These are phyloP conservation scores for Calcarius ornatus DNA, from an alignment of 2,113 vertebrate species.

Conservation along the genomic window DNA sequence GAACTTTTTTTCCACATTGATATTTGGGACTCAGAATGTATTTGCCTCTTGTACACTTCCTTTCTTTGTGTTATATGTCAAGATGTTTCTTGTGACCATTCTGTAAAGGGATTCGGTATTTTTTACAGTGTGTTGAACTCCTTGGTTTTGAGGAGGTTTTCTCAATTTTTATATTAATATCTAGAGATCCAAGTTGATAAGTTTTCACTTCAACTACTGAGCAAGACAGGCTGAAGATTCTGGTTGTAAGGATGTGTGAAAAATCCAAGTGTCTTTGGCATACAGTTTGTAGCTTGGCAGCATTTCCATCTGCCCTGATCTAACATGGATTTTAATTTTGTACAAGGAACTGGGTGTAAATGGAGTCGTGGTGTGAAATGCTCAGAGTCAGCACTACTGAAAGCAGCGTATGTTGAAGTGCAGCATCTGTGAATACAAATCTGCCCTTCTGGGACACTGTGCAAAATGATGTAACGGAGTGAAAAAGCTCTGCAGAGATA, in stretches of 20 bases:
- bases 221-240: neutral
- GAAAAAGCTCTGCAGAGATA: conserved; percentile 66
- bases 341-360: neutral
- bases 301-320: neutral
- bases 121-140: neutral
- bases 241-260: conserved; percentile 11
- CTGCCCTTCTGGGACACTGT: conserved; percentile 69
- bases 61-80: neutral
- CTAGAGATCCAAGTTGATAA: neutral
- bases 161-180: neutral
- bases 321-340: neutral
- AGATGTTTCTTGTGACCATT: neutral
- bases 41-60: neutral
- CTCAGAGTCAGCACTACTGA: conserved; percentile 5
- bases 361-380: conserved; percentile 10
- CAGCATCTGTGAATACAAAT: neutral
- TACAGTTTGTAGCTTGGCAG: neutral
- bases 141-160: neutral
- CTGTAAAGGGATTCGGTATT: neutral
- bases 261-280: neutral
- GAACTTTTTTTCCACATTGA: neutral
- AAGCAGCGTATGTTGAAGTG: neutral
- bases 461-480: conserved; percentile 78
- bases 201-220: neutral
- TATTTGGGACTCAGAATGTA: neutral